Evolutionary conservation across 2,797 vertebrate species (phyloP).

Genomic region (Hippoglossus hippoglossus): DNA sequence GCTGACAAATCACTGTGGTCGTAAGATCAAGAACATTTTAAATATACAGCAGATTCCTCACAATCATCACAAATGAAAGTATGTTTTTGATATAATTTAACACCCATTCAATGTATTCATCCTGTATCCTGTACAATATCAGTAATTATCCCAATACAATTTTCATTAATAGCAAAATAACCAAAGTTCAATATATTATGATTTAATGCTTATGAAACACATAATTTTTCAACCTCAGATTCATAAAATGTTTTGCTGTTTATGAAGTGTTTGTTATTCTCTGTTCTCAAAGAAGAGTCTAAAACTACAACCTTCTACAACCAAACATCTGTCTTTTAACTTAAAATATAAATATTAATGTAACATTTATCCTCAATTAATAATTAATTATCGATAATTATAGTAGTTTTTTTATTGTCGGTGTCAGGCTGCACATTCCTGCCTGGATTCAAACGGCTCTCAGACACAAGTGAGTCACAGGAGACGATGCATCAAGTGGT

Average conservation of each 20-base stretch:
- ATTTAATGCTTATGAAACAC: too few species aligned
- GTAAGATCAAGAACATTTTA: conserved; percentile 8
- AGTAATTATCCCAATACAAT: too few species aligned
- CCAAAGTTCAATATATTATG: too few species aligned
- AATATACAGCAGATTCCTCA: conserved; percentile 2
- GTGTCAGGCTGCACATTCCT: background rate
- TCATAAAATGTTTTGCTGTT: too few species aligned
- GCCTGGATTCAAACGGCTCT: background rate
- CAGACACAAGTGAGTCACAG: background rate
- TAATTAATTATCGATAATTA: background rate
- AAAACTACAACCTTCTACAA: too few species aligned
- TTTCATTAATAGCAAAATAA: too few species aligned
- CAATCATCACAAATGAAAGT: conserved; percentile 9
- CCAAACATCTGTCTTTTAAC: too few species aligned
- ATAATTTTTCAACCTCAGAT: too few species aligned
- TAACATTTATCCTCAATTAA: too few species aligned
- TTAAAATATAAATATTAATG: too few species aligned
- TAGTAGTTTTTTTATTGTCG: background rate
- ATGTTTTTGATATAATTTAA: background rate
- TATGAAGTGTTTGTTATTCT: too few species aligned
- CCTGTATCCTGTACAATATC: background rate
- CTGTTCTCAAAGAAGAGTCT: too few species aligned
- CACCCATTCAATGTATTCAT: background rate
- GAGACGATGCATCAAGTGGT: background rate
- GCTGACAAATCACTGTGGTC: background rate